A percentile compares a stretch with the other conserved stretches of the same genome.
Conservation (phyloP, 2,888 invertebrate species). For the Chalcosyrphus nemorum region DNA sequence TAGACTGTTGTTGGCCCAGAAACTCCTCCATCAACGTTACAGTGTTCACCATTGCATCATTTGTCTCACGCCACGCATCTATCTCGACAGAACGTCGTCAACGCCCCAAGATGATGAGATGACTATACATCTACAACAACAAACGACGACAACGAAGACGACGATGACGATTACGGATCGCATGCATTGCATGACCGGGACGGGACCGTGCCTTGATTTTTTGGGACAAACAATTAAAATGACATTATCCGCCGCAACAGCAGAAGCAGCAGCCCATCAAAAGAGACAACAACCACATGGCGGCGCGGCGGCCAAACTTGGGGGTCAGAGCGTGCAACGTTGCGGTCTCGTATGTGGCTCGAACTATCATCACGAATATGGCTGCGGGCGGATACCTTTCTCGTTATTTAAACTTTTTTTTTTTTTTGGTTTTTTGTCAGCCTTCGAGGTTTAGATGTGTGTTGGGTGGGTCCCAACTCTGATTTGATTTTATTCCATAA, state of each 20-base stretch:
- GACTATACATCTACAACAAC: no score
- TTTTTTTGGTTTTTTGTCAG: slow-evolving; percentile 21
- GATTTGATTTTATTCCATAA: slow-evolving; percentile 65
- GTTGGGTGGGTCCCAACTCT: slow-evolving; percentile 58
- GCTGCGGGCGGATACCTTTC: slow-evolving; percentile 72
- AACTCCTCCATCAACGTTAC: slow-evolving; percentile 60
- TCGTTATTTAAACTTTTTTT: slow-evolving; percentile 51
- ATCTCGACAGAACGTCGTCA: slow-evolving; percentile 56
- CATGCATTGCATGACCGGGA: slow-evolving; percentile 32
- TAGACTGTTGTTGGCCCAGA: slow-evolving; percentile 3
- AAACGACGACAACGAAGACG: slow-evolving; percentile 2
- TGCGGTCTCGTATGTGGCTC: slow-evolving; percentile 35
- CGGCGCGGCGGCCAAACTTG: slow-evolving; percentile 30
- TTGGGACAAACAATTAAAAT: slow-evolving; percentile 74
- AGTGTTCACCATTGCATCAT: slow-evolving; percentile 45
- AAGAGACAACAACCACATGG: slow-evolving; percentile 45
- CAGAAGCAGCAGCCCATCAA: slow-evolving; percentile 43
- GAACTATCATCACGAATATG: slow-evolving; percentile 67
- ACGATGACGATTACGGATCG: slow-evolving; percentile 40
- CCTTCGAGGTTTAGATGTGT: slow-evolving; percentile 20
- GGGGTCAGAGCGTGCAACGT: slow-evolving; percentile 60
- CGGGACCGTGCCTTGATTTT: slow-evolving; percentile 63
- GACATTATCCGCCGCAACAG: slow-evolving; percentile 67
- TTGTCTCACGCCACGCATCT: slow-evolving; percentile 72
- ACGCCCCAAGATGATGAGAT: slow-evolving; percentile 59